Conservation (phyloP, 2,113 vertebrate genomes). For the Gorsachius goisagi region DNA sequence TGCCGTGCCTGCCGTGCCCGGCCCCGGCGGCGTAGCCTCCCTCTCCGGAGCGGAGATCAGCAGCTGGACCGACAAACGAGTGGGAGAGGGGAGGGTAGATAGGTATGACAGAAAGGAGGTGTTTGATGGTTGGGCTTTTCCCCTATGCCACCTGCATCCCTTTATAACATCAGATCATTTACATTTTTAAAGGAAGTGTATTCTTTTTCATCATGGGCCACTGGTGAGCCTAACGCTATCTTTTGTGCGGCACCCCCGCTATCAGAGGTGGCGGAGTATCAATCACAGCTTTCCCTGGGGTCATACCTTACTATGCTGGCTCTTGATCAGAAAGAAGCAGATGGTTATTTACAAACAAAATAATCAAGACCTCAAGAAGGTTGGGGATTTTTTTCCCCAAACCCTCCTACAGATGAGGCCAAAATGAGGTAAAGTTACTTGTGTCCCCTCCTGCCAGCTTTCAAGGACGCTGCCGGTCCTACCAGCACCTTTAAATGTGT, state of each 20-base stretch:
- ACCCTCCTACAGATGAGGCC: slow-evolving; percentile 23
- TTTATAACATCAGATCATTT: slow-evolving; percentile 59
- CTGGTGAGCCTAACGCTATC: slow-evolving; percentile 7
- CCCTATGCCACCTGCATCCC: slow-evolving; percentile 58
- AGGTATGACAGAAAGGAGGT: slow-evolving; percentile 29
- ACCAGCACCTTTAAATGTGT: not conserved
- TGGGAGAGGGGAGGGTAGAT: not conserved
- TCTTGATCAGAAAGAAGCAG: slow-evolving; percentile 71
- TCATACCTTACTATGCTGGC: slow-evolving; percentile 68
- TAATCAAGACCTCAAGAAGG: slow-evolving; percentile 67
- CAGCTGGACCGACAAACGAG: not conserved
- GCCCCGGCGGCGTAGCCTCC: not conserved
- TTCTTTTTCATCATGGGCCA: slow-evolving; percentile 68
- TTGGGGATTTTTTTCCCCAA: not conserved
- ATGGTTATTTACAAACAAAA: slow-evolving; percentile 76
- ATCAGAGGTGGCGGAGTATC: slow-evolving; percentile 66
- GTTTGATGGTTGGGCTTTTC: slow-evolving; percentile 57
- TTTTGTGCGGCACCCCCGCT: slow-evolving; percentile 59
- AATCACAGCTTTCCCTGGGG: slow-evolving; percentile 67
- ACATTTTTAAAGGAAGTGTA: slow-evolving; percentile 65
- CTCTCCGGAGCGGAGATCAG: not conserved
- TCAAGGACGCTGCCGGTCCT: slow-evolving; percentile 33
- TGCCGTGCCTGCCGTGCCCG: not conserved
- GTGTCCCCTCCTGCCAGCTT: not conserved
- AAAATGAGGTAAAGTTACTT: slow-evolving; percentile 15